Evolutionary conservation across 2,797 vertebrate genomes (phyloP).

Genomic region (Smutsia temminckii): DNA sequence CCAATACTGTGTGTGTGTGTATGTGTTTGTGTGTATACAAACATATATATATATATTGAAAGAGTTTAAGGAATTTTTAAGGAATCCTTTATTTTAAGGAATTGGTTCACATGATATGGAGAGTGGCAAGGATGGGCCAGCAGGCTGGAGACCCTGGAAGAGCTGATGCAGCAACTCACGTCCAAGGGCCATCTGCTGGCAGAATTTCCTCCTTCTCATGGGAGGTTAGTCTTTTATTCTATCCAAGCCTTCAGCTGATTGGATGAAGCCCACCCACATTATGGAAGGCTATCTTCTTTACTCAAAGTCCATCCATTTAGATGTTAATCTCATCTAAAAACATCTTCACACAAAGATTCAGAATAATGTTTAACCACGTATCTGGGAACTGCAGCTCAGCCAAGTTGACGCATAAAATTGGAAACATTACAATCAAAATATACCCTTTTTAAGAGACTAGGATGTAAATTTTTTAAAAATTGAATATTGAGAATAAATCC

Average conservation of each 20-base stretch:
- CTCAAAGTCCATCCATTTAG: not conserved
- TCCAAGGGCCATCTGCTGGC: not conserved
- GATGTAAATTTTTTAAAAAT: not conserved
- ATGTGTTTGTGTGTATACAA: too few relatives aligned
- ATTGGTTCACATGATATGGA: too few relatives aligned
- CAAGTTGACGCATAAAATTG: not conserved
- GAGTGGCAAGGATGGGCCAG: not conserved
- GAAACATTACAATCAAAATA: not conserved
- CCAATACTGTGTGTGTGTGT: too few relatives aligned
- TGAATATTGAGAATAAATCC: not conserved
- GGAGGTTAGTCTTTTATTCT: not conserved
- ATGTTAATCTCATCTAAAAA: not conserved
- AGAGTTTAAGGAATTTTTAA: too few relatives aligned
- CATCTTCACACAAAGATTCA: not conserved
- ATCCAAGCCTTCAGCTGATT: not conserved
- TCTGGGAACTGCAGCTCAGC: not conserved
- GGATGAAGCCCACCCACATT: not conserved
- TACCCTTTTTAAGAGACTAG: not conserved
- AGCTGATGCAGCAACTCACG: not conserved
- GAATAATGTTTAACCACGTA: not conserved
- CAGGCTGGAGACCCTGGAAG: not conserved
- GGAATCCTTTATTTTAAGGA: not conserved
- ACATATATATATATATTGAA: not conserved
- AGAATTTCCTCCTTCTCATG: not conserved
- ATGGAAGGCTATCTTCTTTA: not conserved